phyloP scores from a whole-genome alignment of 2,113 vertebrate species.

The Gobiocypris rarus region DNA sequence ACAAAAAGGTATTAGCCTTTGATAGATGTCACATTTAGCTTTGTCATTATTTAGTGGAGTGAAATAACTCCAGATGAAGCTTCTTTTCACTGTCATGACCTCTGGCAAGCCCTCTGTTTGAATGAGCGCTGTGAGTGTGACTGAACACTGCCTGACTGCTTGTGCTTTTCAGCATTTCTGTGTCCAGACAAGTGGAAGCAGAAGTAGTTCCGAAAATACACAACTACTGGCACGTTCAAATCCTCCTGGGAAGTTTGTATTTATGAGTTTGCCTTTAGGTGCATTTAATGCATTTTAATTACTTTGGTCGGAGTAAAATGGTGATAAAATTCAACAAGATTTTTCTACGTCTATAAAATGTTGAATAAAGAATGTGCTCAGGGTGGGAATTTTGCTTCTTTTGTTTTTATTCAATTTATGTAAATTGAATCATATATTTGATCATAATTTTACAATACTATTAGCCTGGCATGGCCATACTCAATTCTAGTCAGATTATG shows the following conservation, averaged over 20 bases:
- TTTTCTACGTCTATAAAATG: not conserved
- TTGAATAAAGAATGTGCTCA: not conserved
- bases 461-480: too few relatives aligned
- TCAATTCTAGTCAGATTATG: too few relatives aligned
- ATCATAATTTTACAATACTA: too few relatives aligned
- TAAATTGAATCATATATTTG: not conserved
- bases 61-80: not conserved
- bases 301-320: not conserved
- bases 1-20: not conserved
- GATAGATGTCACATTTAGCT: not conserved
- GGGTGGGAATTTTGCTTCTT: not conserved
- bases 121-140: not conserved
- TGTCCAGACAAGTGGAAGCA: not conserved
- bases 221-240: not conserved
- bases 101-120: not conserved
- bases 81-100: conserved; percentile 3
- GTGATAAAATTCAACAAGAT: not conserved
- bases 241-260: not conserved
- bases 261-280: not conserved
- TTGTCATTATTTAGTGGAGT: not conserved
- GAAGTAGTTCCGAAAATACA: not conserved
- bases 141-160: not conserved
- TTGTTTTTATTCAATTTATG: not conserved
- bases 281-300: not conserved
- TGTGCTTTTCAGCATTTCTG: conserved; percentile 8